Conservation (phyloP, 2,888 invertebrate species). For the Mycalesis mineus region DNA sequence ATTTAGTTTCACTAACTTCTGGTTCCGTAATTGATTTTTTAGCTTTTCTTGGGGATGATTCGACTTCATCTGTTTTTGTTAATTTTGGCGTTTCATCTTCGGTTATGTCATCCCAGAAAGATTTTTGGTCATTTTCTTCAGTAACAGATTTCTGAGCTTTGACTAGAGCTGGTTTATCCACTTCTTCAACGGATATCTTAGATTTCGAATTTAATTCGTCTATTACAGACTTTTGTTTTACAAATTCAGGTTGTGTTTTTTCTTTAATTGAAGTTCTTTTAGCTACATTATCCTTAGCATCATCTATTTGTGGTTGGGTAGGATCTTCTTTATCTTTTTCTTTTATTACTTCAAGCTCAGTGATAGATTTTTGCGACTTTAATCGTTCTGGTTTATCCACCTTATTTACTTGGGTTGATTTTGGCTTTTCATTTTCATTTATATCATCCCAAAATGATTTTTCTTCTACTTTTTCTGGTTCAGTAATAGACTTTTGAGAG, state of each 20-base stretch:
- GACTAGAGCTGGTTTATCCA: conserved; percentile 43
- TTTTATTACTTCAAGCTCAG: conserved; percentile 40
- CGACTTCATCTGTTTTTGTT: conserved; percentile 42
- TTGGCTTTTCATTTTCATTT: conserved; percentile 15
- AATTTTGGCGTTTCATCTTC: conserved; percentile 41
- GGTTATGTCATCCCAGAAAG: conserved; percentile 55
- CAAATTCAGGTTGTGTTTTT: conserved; percentile 41
- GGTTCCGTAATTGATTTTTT: conserved; percentile 51
- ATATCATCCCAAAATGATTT: conserved; percentile 46
- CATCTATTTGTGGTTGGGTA: conserved; percentile 30
- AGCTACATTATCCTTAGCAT: conserved; percentile 23
- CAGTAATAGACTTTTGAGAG: conserved; percentile 33
- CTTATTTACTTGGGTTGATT: neutral
- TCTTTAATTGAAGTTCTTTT: conserved; percentile 36
- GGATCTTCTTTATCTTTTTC: conserved; percentile 39
- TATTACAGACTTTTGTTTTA: conserved; percentile 32
- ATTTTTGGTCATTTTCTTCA: conserved; percentile 48
- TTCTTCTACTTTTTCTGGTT: conserved; percentile 39
- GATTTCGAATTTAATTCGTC: conserved; percentile 50
- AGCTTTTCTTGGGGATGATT: conserved; percentile 41
- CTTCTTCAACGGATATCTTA: conserved; percentile 36
- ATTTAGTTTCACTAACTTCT: conserved; percentile 53
- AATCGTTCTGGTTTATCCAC: neutral
- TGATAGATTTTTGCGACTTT: conserved; percentile 28
- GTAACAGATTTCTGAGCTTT: conserved; percentile 49